Evolutionary conservation across 2,888 invertebrate genomes (phyloP).

Genomic region (Andrena camellia): DNA sequence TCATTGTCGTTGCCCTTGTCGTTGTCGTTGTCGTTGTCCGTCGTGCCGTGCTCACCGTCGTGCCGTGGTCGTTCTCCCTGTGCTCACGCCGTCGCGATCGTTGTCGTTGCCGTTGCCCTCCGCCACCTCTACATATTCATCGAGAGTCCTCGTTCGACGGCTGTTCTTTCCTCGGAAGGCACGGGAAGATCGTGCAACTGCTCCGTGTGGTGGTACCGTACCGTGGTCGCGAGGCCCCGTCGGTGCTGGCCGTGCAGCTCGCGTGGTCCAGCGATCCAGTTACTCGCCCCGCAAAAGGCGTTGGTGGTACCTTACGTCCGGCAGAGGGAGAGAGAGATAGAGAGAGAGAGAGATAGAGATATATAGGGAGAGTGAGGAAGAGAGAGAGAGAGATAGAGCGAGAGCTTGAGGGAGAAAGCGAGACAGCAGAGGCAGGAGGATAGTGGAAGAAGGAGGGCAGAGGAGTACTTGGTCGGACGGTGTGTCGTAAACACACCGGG

Average conservation of each 20-base stretch:
- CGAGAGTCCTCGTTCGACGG: slow-evolving; percentile 32
- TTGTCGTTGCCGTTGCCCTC: slow-evolving; percentile 16
- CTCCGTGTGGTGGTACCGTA: slow-evolving; percentile 57
- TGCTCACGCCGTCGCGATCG: slow-evolving; percentile 35
- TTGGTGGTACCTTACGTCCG: slow-evolving; percentile 60
- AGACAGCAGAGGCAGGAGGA: slow-evolving; percentile 4
- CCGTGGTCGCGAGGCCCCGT: slow-evolving; percentile 56
- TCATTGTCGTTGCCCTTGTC: slow-evolving; percentile 51
- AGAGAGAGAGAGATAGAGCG: not conserved
- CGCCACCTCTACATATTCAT: not conserved
- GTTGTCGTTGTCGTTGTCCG: slow-evolving; percentile 54
- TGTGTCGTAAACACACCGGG: slow-evolving; percentile 44
- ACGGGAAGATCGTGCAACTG: slow-evolving; percentile 12
- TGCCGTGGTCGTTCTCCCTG: slow-evolving; percentile 31
- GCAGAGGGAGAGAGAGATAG: slow-evolving; percentile 42
- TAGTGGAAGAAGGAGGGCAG: slow-evolving; percentile 1
- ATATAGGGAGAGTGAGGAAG: slow-evolving; percentile 19
- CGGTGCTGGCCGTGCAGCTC: slow-evolving; percentile 66
- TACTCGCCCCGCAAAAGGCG: slow-evolving; percentile 65
- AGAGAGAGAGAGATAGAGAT: slow-evolving; percentile 5
- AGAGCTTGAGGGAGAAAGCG: not conserved
- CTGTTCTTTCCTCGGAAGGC: not conserved
- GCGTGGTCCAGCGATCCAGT: slow-evolving; percentile 72
- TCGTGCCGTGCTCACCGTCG: slow-evolving; percentile 34
- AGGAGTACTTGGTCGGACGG: slow-evolving; percentile 20